These are phyloP conservation scores for Calameuta filiformis DNA, from an alignment of 2,888 invertebrate genomes.

Conservation along the genomic window DNA sequence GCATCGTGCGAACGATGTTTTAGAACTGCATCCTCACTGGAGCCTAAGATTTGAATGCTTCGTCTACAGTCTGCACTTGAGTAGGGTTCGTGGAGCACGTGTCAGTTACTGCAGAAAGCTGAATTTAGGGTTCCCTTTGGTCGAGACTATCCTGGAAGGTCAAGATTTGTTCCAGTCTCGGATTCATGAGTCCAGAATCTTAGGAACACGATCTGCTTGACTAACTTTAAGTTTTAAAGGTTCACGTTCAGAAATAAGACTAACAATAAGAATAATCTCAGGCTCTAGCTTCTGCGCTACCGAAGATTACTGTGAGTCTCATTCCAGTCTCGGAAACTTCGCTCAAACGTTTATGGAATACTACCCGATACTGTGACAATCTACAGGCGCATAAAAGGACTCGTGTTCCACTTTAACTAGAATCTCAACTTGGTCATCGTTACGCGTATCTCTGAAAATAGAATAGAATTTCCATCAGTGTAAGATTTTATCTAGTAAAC, in stretches of 20 bases:
- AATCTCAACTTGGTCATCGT: background rate
- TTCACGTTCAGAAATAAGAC: background rate
- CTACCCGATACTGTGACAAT: background rate
- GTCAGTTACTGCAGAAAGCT: background rate
- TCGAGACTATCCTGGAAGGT: background rate
- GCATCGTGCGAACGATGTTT: background rate
- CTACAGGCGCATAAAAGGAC: background rate
- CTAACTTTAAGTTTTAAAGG: background rate
- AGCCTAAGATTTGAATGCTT: background rate
- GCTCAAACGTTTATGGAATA: background rate
- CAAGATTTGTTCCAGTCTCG: background rate
- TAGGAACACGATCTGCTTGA: background rate
- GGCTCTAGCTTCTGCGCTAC: conserved; percentile 36
- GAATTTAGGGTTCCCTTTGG: background rate
- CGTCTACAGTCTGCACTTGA: background rate
- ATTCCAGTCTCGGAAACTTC: background rate
- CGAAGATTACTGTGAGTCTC: conserved; percentile 61
- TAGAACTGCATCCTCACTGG: background rate
- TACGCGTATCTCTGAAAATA: background rate
- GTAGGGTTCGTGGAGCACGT: background rate
- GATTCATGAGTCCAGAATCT: background rate
- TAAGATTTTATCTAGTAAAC: background rate
- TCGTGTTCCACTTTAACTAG: background rate
- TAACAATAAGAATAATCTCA: background rate
- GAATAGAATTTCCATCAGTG: background rate